These are phyloP conservation scores for Ochropleura plecta DNA, from an alignment of 2,888 invertebrate genomes.

Conservation along the genomic window DNA sequence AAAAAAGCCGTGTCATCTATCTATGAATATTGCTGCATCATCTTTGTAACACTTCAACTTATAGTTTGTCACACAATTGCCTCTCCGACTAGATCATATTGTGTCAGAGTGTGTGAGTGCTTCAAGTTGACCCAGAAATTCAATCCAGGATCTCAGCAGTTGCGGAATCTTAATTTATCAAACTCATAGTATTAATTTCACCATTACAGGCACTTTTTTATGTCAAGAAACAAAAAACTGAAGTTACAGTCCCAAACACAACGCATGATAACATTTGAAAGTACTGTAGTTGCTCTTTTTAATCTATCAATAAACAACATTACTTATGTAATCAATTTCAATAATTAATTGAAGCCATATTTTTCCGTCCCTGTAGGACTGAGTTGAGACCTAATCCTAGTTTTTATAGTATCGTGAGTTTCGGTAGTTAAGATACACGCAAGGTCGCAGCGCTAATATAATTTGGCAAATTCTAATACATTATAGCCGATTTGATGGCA, in stretches of 20 bases:
- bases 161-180: no score
- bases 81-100: slow-evolving; percentile 7
- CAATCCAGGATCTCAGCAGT: no score
- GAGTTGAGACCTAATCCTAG: neutral
- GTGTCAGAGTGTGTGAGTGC: slow-evolving; percentile 18
- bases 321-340: neutral
- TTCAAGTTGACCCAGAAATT: neutral
- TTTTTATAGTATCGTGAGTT: neutral
- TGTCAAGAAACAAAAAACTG: no score
- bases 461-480: slow-evolving; percentile 24
- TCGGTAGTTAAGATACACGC: slow-evolving; percentile 16
- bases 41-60: neutral
- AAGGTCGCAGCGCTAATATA: slow-evolving; percentile 35
- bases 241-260: no score
- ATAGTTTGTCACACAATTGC: slow-evolving; percentile 6
- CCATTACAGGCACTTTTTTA: no score
- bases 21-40: no score
- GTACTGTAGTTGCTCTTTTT: no score
- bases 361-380: neutral
- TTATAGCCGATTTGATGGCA: slow-evolving; percentile 29
- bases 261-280: no score
- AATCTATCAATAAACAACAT: no score
- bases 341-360: neutral
- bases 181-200: no score
- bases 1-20: no score